Base-by-base conservation (phyloP, 2,797 vertebrate genomes). In the Cygnus olor region DNA sequence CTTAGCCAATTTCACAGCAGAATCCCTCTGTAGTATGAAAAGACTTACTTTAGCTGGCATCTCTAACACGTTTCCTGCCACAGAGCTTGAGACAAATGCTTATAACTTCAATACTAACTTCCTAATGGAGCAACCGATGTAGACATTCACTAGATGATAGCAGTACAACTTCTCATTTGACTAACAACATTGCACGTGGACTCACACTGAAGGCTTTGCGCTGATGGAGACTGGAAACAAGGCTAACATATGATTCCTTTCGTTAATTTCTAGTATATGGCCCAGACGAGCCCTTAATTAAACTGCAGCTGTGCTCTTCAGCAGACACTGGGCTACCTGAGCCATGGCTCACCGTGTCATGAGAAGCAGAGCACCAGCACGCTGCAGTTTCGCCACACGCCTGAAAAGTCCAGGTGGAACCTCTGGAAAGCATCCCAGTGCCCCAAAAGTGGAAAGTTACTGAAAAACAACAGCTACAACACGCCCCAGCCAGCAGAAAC, bases 271-370 rank as follows among this genome's bases (percentile, higher is more conserved):
- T 5, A 49, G 36, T 9, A 5, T 2, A 4, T 0, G 20, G 63
- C 16, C 30, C 47, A 79, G 63, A 45, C 30, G 44, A 92, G 18
- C 7, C 40, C 54, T 38, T 27, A 47, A 25, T 14, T 14, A 32
- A 73, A 57, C 11, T 3, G 21, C 63, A 70, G 0, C 4, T 1
- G 12, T 13, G 51, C 20, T 34, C 65, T 56, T 20, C 70, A 5
- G 20, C 36, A 61, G 38, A 17, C 17, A 20, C 3, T 3, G 30
- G 16, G 30, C 6, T 27, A 63, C 19, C 27, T 0, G 13, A 47
- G 71, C 32, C 34, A 22, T 54, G 13, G 2, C 3, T 4, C 49
- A 18, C 12, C 14, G 4, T 0, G 1, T 15, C 0, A 21, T 19
- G 60, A 80, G 11, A 2, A 44, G 34, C 16, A 3, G 51, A 28